Evolutionary conservation across 2,113 vertebrate genomes (phyloP), one percentile per base, ranked within the genome.

Genomic region (Hippotragus niger): DNA sequence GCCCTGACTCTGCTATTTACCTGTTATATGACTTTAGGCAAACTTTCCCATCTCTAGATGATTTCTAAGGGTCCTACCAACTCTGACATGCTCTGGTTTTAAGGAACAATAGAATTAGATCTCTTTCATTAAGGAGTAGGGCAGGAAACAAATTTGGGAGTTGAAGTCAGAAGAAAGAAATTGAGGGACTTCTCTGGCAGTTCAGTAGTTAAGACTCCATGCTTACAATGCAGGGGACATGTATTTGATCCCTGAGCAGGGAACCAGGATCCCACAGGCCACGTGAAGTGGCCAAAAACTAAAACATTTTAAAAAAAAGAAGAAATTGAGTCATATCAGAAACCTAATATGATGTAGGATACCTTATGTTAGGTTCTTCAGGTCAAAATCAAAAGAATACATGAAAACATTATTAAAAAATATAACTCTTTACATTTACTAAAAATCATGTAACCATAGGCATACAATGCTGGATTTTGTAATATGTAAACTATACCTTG

Each of bases 301-400:
- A 71, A 71, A 71, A 71, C 3, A 21, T 23, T 71, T 36, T 71
- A 21, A 0, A 36, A 71, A 71, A 71, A 36, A 71, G 87, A 88
- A 95, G 60, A 97, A 94, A 86, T 36, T 90, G 76, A 92, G 55
- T 93, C 7, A 64, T 88, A 67, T 25, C 11, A 52, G 81, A 93
- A 85, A 57, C 15, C 17, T n/a, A 81, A 58, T 96, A 88, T 71
- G 19, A 88, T 82, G 31, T 85, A 71, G 53, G 15, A 50, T 94
- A 87, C 82, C 90, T 92, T 92, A 64, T 89, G 5, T 96, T 91
- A 74, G 12, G 84, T 80, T 95, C 36, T 94, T 88, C 94, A 96
- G 36, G 50, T 81, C 29, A 90, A 87, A n/a, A 78, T 60, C 25
- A 76, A 92, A 89, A 88, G 45, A 80, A 60, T 60, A 80, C 74